Base-by-base conservation (phyloP, 2,797 vertebrate species). In the Geotrypetes seraphini region DNA sequence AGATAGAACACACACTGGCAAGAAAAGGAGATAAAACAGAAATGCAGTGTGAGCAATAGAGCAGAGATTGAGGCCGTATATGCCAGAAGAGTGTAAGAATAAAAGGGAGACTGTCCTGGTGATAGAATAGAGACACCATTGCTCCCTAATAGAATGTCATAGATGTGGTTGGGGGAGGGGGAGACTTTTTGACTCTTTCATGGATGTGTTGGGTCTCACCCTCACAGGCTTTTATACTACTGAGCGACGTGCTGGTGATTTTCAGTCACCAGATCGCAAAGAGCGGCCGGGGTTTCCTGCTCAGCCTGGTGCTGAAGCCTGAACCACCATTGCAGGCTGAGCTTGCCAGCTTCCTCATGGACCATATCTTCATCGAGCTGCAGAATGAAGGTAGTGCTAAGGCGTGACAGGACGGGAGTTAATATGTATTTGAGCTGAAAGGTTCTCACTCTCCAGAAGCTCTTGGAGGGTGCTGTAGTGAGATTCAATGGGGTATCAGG, bases 171-270 rank as follows among this genome's bases (percentile, higher is more conserved):
- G n/a, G n/a, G n/a, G n/a, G n/a, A n/a, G n/a, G n/a, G n/a, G n/a
- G n/a, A n/a, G n/a, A n/a, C n/a, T n/a, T n/a, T n/a, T n/a, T n/a
- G n/a, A n/a, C n/a, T 3, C 20, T 31, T 31, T 23, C 17, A 18
- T 19, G 15, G 16, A 3, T 2, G 16, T 2, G 17, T 10, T 22
- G 9, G 9, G 10, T 16, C 12, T 4, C 6, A 13, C 20, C 40
- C 13, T 43, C n/a, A 2, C 70, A 95, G 92, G 86, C 89, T 2
- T 96, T 93, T 50, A 38, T 78, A 56, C 66, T 89, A 41, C 14
- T 95, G 31, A 91, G 89, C 33, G 91, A 96, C 60, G 31, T 92
- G 29, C 76, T 96, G 66, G 56, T 92, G 39, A 47, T 91, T 43
- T 89, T 80, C 44, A 43, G 77, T 25, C 46, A 52, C 15, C 53